Base-by-base conservation (phyloP, 2,113 vertebrate genomes). In the Rhynchomys soricoides region DNA sequence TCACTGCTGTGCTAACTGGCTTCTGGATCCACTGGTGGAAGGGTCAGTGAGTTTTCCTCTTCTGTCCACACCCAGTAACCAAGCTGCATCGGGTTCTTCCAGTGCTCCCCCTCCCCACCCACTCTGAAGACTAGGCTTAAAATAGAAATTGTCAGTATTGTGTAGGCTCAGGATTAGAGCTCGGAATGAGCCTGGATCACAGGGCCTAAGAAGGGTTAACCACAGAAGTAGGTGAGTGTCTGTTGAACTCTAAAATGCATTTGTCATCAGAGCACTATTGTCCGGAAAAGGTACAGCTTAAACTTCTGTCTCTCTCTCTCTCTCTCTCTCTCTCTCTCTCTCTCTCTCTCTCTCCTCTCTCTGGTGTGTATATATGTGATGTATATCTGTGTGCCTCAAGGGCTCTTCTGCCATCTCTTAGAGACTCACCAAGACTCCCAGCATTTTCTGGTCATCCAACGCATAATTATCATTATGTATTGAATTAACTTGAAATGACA, bases 401-500 rank as follows among this genome's bases (percentile, higher is more conserved):
- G 70, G 50, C 15, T 83, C 50, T 17, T 87, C 77, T 89, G 48
- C n/a, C 26, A 87, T 40, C 16, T 81, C 45, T 82, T 90, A 95
- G 89, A 92, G 37, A 21, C 26, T 90, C 50, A 34, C 43, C 24
- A 29, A 88, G 86, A 96, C 10, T 95, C 74, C 50, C 24, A 88
- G 26, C n/a, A n/a, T 93, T 57, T 89, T 64, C 64, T 95, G 87
- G 50, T 11, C 13, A 21, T 37, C 55, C 48, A 93, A 71, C 2
- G 83, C 68, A 73, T 79, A 92, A 74, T 83, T 31, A 85, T n/a
- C 48, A 86, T 85, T 59, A 77, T 86, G 37, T 52, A 29, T n/a
- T 90, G 71, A 97, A 90, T 85, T 94, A 82, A 95, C 29, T 93
- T 89, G 71, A 97, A 97, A 88, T 77, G 86, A 90, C 85, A 78